These are phyloP conservation scores for Sinopyrophorus schimmeli DNA, from an alignment of 2,888 invertebrate species.

Conservation along the genomic window DNA sequence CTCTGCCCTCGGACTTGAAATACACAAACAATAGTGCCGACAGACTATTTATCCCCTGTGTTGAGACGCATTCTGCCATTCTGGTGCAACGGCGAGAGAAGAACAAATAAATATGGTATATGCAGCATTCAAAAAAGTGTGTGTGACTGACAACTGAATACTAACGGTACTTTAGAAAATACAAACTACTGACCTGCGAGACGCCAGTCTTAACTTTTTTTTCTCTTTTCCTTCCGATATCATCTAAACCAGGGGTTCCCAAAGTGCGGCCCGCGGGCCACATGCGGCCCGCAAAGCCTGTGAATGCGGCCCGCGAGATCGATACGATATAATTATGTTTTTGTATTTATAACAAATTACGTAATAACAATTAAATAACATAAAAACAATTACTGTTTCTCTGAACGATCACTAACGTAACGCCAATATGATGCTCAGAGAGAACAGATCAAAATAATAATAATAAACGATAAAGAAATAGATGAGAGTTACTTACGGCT, in stretches of 20 bases:
- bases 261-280: too few relatives aligned
- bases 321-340: too few relatives aligned
- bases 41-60: conserved; percentile 27
- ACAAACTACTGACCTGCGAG: conserved; percentile 11
- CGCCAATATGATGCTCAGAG: too few relatives aligned
- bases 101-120: conserved; percentile 40
- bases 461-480: too few relatives aligned
- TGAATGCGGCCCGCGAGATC: too few relatives aligned
- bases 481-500: too few relatives aligned
- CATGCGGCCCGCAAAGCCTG: too few relatives aligned
- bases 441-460: too few relatives aligned
- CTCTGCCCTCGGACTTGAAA: conserved; percentile 38
- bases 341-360: too few relatives aligned
- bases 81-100: conserved; percentile 40
- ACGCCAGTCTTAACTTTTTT: conserved; percentile 1
- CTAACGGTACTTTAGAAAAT: conserved; percentile 16
- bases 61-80: conserved; percentile 37
- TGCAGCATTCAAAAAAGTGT: conserved; percentile 38
- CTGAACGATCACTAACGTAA: too few relatives aligned
- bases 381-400: too few relatives aligned
- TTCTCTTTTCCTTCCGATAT: neutral
- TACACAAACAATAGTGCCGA: conserved; percentile 34
- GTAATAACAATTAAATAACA: too few relatives aligned
- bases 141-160: conserved; percentile 41
- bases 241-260: neutral